Conservation (phyloP, 1,140 invertebrate species). For the Spodoptera litura region DNA sequence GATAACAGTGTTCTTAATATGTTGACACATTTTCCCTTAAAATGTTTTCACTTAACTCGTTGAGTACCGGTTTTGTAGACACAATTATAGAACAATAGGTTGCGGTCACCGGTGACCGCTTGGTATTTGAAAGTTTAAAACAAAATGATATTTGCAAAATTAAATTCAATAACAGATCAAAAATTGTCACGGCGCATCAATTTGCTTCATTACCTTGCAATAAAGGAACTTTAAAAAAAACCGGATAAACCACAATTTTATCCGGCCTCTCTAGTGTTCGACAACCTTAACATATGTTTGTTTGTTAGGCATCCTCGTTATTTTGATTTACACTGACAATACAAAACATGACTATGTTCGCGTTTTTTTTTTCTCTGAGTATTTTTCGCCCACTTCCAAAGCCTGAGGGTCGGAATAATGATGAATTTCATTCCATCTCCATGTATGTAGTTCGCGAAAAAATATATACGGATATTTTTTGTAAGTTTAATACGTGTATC, state of each 20-base stretch:
- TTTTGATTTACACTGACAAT: conserved; percentile 48
- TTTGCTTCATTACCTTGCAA: conserved; percentile 6
- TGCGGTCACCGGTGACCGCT: too few relatives aligned
- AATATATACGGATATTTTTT: conserved; percentile 22
- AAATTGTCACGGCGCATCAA: neutral
- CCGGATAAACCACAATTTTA: conserved; percentile 31
- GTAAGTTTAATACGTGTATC: conserved; percentile 27
- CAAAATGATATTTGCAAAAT: too few relatives aligned
- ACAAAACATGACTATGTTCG: conserved; percentile 32
- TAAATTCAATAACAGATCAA: too few relatives aligned
- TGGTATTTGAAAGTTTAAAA: too few relatives aligned
- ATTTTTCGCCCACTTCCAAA: conserved; percentile 22
- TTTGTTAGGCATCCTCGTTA: conserved; percentile 36
- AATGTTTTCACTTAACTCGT: too few relatives aligned
- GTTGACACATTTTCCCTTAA: too few relatives aligned
- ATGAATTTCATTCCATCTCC: conserved; percentile 37
- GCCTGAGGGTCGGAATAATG: conserved; percentile 37
- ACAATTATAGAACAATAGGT: too few relatives aligned
- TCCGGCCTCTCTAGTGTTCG: conserved; percentile 25
- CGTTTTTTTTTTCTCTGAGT: conserved; percentile 28
- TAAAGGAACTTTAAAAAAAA: conserved; percentile 12
- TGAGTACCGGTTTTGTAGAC: too few relatives aligned
- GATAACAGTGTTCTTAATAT: too few relatives aligned
- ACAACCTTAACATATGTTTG: conserved; percentile 31
- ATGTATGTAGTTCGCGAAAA: conserved; percentile 2